Conservation (phyloP, 1,140 invertebrate species). For the Heliconius hewitsoni region DNA sequence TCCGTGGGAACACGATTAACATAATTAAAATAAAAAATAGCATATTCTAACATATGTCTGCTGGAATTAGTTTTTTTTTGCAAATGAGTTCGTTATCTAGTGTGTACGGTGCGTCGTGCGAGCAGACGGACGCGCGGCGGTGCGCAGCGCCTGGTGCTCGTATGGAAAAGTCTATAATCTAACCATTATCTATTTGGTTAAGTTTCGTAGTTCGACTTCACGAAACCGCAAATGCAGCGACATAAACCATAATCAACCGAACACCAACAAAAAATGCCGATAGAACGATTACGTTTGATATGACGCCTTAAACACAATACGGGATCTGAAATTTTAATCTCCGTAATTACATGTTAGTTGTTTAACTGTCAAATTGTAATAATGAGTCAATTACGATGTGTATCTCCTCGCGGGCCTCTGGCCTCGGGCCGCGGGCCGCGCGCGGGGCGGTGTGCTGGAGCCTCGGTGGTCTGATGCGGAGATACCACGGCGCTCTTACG, state of each 20-base stretch:
- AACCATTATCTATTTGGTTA: too few relatives aligned
- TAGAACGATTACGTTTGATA: constrained; percentile 31
- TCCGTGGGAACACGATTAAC: constrained; percentile 21
- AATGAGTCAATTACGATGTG: constrained; percentile 54
- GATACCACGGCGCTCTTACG: not conserved
- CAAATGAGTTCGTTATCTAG: constrained; percentile 29
- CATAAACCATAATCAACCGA: constrained; percentile 29
- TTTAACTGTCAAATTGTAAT: constrained; percentile 53
- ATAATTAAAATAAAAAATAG: not conserved
- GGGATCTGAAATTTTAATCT: constrained; percentile 41
- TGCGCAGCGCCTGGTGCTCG: too few relatives aligned
- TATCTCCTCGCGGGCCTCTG: constrained; percentile 30
- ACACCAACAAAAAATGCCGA: constrained; percentile 17
- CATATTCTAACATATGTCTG: constrained; percentile 3
- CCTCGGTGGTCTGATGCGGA: constrained; percentile 25
- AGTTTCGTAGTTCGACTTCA: not conserved
- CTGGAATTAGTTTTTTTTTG: constrained; percentile 13
- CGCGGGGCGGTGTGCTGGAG: constrained; percentile 21
- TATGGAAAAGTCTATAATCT: too few relatives aligned
- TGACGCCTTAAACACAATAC: constrained; percentile 39
- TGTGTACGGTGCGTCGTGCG: not conserved
- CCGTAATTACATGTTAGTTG: constrained; percentile 42
- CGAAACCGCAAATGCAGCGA: not conserved
- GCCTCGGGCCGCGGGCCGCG: constrained; percentile 4
- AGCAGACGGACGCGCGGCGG: constrained; percentile 30